phyloP scores from a whole-genome alignment of 1,140 invertebrate genomes.

The Neodiprion fabricii region DNA sequence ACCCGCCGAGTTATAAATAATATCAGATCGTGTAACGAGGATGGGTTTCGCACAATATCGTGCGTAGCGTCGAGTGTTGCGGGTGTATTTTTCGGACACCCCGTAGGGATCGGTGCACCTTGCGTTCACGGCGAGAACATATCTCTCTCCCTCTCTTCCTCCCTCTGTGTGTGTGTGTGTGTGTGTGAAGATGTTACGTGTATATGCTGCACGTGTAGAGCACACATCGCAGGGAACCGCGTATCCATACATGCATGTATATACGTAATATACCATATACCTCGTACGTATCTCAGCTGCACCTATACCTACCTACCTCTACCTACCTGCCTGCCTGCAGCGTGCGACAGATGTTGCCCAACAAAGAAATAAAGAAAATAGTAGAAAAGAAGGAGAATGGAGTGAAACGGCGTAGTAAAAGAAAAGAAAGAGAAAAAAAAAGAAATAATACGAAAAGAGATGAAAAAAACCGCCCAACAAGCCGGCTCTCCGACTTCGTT shows the following conservation, averaged over 20 bases:
- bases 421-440: constrained; percentile 17
- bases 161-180: neutral
- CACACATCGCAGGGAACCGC: neutral
- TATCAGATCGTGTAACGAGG: no score
- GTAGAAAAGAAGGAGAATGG: constrained; percentile 23
- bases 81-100: no score
- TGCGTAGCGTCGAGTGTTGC: no score
- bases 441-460: constrained; percentile 28
- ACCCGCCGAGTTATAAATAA: no score
- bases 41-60: no score
- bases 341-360: constrained; percentile 44
- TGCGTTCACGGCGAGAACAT: no score
- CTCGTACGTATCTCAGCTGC: no score
- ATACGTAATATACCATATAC: constrained; percentile 12
- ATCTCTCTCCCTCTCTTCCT: neutral
- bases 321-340: constrained; percentile 19
- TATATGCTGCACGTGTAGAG: constrained; percentile 22
- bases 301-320: constrained; percentile 17
- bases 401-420: constrained; percentile 13
- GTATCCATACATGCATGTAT: constrained; percentile 17
- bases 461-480: constrained; percentile 21
- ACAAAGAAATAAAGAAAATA: constrained; percentile 35
- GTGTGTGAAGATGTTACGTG: constrained; percentile 26
- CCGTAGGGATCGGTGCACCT: no score
- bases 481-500: constrained; percentile 8